Evolutionary conservation across 2,113 vertebrate species (phyloP), one percentile per base, ranked within the genome.

Genomic region (Brienomyrus brachyistius): DNA sequence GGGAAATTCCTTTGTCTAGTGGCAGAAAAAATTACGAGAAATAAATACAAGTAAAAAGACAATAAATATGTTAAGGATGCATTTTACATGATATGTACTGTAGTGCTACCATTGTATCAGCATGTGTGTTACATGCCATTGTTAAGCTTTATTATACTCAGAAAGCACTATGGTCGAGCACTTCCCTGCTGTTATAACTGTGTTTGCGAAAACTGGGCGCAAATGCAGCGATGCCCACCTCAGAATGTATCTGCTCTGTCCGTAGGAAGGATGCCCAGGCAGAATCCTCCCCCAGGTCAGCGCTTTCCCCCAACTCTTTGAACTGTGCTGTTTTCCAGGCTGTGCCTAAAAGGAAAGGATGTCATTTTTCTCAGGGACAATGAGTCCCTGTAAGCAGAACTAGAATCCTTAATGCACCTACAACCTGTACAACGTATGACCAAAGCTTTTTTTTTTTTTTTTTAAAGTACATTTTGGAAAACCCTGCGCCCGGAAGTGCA

Each of bases 191-290:
- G 74, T 43, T 43, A 43, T 19, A 43, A 80, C 35, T 1, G 17
- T 80, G 40, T 80, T 43, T 80, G 31, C 8, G 0, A 87, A 19
- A 47, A 23, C 52, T 35, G 86, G 35, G 8, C 43, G 17, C 59
- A 27, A 56, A 27, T 21, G 31, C 54, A 88, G 45, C 31, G 40
- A 45, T 62, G 47, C 1, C n/a, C 4, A 6, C 43, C 27, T 91
- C 19, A 51, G 11, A 90, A n/a, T 89, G 50, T 86, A 15, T 62
- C 62, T 48, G 52, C 77, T 66, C 17, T 88, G 74, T 31, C 83
- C 95, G 92, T 95, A 99, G 98, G 96, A 99, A 98, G 94, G 98
- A 99, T 80, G 95, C 95, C 85, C 98, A 98, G 91, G 96, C 97
- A 0, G 98, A 99, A 89, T 96, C 96, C 0, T 97, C 98, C 31